phyloP scores from a whole-genome alignment of 2,113 vertebrate genomes.

The Podarcis cretensis region DNA sequence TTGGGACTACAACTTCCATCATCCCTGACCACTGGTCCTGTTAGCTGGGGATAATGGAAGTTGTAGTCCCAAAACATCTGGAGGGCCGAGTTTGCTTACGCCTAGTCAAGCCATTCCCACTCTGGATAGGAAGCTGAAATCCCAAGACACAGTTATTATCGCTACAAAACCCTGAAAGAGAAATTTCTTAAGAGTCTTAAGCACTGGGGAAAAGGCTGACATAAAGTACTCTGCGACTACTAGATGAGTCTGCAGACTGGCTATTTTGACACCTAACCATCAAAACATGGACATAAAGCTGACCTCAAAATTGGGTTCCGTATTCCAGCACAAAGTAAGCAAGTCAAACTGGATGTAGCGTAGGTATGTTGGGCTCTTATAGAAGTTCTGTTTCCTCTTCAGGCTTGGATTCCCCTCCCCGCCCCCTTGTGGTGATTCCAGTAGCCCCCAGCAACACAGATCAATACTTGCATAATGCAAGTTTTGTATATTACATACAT shows the following conservation, averaged over 20 bases:
- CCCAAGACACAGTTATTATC: neutral
- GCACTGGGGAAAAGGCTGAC: neutral
- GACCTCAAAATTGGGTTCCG: neutral
- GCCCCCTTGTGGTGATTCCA: neutral
- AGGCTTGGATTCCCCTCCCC: neutral
- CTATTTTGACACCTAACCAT: neutral
- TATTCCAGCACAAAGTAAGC: neutral
- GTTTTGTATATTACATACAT: neutral
- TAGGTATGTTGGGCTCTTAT: neutral
- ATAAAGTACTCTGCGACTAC: neutral
- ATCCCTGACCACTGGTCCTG: too few relatives aligned
- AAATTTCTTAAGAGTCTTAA: neutral
- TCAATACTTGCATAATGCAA: neutral
- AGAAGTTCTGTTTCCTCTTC: neutral
- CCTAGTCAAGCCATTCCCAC: neutral
- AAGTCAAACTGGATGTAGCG: neutral
- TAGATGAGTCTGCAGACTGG: neutral
- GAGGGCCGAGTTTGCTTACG: too few relatives aligned
- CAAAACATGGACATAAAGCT: neutral
- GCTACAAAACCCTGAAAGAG: neutral
- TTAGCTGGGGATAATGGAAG: too few relatives aligned
- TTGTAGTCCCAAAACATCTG: too few relatives aligned
- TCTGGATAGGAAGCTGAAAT: neutral
- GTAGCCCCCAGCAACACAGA: neutral
- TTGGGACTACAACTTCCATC: too few relatives aligned